A percentile compares a stretch with the other conserved stretches of the same genome.
Evolutionary conservation across 1,140 invertebrate species (phyloP).

Genomic region (Caenorhabditis inopinata): DNA sequence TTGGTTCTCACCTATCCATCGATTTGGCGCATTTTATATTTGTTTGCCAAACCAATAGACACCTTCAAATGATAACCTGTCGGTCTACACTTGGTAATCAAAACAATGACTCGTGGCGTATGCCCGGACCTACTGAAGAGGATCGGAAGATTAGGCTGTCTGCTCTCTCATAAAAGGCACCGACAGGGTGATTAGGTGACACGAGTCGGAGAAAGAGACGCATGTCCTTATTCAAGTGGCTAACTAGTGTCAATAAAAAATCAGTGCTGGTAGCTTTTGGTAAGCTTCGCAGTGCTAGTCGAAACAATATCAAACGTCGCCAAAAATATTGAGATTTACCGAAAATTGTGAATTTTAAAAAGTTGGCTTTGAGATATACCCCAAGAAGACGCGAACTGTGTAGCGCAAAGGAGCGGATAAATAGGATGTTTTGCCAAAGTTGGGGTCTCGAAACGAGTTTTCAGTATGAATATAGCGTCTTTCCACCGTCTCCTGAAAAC

Average conservation of each 20-base stretch:
- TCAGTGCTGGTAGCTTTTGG: too few relatives aligned
- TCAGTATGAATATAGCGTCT: too few relatives aligned
- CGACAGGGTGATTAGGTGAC: constrained; percentile 20
- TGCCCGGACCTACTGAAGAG: background rate
- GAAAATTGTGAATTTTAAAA: too few relatives aligned
- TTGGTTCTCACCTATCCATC: constrained; percentile 14
- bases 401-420: too few relatives aligned
- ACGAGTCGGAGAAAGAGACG: background rate
- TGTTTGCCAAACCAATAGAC: constrained; percentile 32
- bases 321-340: too few relatives aligned
- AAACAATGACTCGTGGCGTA: background rate
- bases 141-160: background rate
- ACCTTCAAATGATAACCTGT: constrained; percentile 15
- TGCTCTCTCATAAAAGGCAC: background rate
- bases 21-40: background rate
- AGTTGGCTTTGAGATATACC: too few relatives aligned
- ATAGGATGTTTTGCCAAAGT: too few relatives aligned
- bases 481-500: too few relatives aligned
- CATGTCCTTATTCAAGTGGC: background rate
- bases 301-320: too few relatives aligned
- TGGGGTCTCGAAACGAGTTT: too few relatives aligned
- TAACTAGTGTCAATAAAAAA: background rate
- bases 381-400: too few relatives aligned
- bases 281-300: too few relatives aligned
- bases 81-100: background rate